Base-by-base conservation (phyloP, 2,888 invertebrate species). In the Plagodis dolabraria region DNA sequence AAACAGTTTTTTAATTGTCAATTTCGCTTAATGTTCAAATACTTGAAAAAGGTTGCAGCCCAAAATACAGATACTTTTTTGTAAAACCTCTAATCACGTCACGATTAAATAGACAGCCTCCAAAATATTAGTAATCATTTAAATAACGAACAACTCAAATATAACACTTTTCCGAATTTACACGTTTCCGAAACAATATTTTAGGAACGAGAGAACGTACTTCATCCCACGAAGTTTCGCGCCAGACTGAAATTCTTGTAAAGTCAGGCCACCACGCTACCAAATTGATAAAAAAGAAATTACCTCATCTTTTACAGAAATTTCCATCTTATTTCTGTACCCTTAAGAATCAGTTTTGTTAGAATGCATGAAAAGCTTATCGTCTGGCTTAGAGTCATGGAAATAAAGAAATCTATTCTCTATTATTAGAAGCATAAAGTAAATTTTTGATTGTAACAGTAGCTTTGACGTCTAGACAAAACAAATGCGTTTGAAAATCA, bases 241-340 rank as follows among this genome's bases (percentile, higher is more conserved):
- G 51, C 53, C 60, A 48, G 7, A 68, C 68, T 68, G 67, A 65
- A 56, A 22, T 22, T 22, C 22, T 22, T 22, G 22, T 2, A 22
- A 63, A 43, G 53, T 45, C 57, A 54, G 58, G 46, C 48, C 55
- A 35, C 45, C 22, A 22, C 22, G 4, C 22, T 22, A 22, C 22
- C 22, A 22, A 22, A 33, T 35, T 63, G 53, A 60, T 59, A 57
- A 63, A 65, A 65, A 65, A 53, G 48, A 52, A 68, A 48, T 40
- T 22, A 44, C 12, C 35, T n/a, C 0, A 0, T 22, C 36, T 44
- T 35, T 44, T 43, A 51, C 38, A 42, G 2, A 7, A 48, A 12
- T 64, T 46, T 47, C 7, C 9, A 33, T 53, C 46, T 44, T 64
- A 43, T 44, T 0, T 0, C 10, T 11, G 46, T 35, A 10, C 0